Percentiles rank a stretch among this genome's conserved stretches.
These are phyloP conservation scores for Anniella stebbinsi DNA, from an alignment of 2,797 vertebrate genomes.

Conservation along the genomic window DNA sequence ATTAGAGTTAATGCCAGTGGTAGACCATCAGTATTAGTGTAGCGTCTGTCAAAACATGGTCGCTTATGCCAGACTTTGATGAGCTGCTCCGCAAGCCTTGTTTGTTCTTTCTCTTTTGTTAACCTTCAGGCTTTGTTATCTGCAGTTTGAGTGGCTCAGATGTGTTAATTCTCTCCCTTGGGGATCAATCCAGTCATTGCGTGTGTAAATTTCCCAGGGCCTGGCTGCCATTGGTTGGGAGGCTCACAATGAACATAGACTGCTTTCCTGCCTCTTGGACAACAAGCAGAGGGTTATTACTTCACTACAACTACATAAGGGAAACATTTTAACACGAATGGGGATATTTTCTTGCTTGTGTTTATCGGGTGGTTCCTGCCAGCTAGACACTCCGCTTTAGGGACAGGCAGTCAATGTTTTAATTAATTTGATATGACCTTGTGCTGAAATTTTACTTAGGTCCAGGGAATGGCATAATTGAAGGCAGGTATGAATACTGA, in stretches of 20 bases:
- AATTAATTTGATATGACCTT: neutral
- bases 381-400: neutral
- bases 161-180: slow-evolving; percentile 70
- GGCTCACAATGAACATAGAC: slow-evolving; percentile 25
- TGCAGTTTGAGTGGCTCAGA: slow-evolving; percentile 66
- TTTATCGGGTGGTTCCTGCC: neutral
- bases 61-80: neutral
- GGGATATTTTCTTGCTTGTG: neutral
- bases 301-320: slow-evolving; percentile 8
- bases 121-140: slow-evolving; percentile 67
- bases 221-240: slow-evolving; percentile 55
- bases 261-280: accelerated
- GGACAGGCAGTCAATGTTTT: neutral
- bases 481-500: neutral
- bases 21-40: neutral
- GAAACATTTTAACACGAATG: neutral
- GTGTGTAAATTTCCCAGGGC: slow-evolving; percentile 52
- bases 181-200: slow-evolving; percentile 16
- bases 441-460: neutral
- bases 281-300: neutral
- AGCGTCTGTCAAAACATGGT: neutral
- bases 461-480: neutral
- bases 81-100: slow-evolving; percentile 26
- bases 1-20: neutral
- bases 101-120: slow-evolving; percentile 44